phyloP scores from a whole-genome alignment of 2,888 invertebrate species.

The Xanthostigma xanthostigma region DNA sequence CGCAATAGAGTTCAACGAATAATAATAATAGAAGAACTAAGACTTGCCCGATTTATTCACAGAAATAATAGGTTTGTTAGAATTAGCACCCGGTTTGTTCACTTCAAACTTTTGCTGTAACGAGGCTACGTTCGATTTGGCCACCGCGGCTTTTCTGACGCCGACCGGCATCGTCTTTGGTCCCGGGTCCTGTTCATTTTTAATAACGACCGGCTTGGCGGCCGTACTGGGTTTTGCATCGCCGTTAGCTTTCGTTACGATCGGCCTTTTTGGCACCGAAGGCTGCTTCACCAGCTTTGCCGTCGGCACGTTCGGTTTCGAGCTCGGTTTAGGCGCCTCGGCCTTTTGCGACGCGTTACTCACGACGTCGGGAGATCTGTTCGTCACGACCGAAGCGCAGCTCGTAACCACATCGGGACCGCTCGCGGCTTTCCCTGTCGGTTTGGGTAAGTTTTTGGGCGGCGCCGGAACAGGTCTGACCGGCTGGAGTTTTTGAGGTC shows the following conservation, averaged over 20 bases:
- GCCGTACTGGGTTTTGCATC: constrained; percentile 13
- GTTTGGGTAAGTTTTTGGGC: constrained; percentile 28
- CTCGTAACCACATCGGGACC: constrained; percentile 62
- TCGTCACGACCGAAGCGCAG: constrained; percentile 38
- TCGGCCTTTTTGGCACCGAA: constrained; percentile 10
- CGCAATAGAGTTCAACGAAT: too few relatives aligned
- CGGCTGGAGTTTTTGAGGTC: constrained; percentile 4
- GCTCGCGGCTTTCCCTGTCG: constrained; percentile 31
- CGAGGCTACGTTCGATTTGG: constrained; percentile 56
- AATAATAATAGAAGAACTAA: too few relatives aligned
- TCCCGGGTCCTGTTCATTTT: constrained; percentile 10
- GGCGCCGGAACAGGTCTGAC: constrained; percentile 27
- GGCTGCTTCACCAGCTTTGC: neutral
- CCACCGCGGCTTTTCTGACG: constrained; percentile 34
- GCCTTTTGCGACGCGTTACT: constrained; percentile 25
- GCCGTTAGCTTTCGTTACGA: constrained; percentile 12
- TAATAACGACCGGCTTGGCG: constrained; percentile 10
- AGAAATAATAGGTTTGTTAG: neutral
- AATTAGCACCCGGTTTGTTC: constrained; percentile 16
- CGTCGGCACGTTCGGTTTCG: neutral
- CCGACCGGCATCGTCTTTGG: constrained; percentile 23
- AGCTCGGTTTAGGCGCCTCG: neutral
- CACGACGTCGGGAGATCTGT: constrained; percentile 47
- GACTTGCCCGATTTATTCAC: too few relatives aligned
- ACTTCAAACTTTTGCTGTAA: constrained; percentile 68